Evolutionary conservation across 2,888 invertebrate species (phyloP).

Genomic region (Coleophora deauratella): DNA sequence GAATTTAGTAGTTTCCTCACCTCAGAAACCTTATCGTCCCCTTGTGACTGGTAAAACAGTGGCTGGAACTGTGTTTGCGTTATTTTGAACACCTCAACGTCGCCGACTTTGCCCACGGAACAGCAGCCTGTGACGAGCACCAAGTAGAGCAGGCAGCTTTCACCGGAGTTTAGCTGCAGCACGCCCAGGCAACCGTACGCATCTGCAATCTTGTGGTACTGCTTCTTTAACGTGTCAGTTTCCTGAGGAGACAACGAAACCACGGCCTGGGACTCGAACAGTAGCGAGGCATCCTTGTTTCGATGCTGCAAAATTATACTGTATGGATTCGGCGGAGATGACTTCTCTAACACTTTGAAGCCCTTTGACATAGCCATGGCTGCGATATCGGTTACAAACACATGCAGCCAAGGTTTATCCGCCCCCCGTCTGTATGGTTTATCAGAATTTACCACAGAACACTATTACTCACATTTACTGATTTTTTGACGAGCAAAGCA

Average conservation of each 20-base stretch:
- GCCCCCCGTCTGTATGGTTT: constrained; percentile 30
- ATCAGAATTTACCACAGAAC: too few relatives aligned
- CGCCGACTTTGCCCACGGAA: constrained; percentile 96
- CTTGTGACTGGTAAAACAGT: constrained; percentile 80
- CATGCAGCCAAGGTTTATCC: constrained; percentile 39
- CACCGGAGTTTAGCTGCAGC: constrained; percentile 88
- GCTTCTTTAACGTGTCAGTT: constrained; percentile 90
- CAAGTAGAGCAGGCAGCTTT: constrained; percentile 88
- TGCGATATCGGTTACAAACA: constrained; percentile 21
- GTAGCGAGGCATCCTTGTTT: constrained; percentile 87
- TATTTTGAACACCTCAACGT: constrained; percentile 95
- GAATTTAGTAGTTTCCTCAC: constrained; percentile 93
- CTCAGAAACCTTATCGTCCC: constrained; percentile 76
- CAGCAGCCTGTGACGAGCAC: constrained; percentile 96
- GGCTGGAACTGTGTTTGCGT: constrained; percentile 95
- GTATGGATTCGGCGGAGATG: constrained; percentile 88
- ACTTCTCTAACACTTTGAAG: constrained; percentile 92
- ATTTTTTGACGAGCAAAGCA: too few relatives aligned
- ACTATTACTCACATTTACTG: too few relatives aligned
- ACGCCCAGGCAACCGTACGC: constrained; percentile 98
- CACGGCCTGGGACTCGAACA: constrained; percentile 95
- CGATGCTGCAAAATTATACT: constrained; percentile 93
- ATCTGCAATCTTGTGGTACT: constrained; percentile 93
- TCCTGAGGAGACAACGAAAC: constrained; percentile 90
- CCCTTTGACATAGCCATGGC: constrained; percentile 95